Evolutionary conservation across 2,888 invertebrate species (phyloP).

Genomic region (Polydrusus tereticollis): DNA sequence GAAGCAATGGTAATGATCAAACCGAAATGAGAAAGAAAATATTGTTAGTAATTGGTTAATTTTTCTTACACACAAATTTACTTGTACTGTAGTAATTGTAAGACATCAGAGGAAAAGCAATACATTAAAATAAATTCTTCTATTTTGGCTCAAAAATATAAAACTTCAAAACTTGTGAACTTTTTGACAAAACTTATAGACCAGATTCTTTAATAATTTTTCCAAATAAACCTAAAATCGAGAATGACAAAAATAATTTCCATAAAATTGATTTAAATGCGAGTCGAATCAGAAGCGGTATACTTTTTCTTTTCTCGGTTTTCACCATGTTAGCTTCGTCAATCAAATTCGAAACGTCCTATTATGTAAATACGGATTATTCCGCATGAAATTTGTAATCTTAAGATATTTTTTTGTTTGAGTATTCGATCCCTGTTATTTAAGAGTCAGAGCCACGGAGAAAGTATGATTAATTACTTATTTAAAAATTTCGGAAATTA

Average conservation of each 20-base stretch:
- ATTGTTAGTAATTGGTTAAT: no score
- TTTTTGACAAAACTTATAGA: neutral
- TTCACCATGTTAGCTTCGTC: neutral
- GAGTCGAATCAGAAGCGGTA: neutral
- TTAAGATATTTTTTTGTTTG: neutral
- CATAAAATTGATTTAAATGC: neutral
- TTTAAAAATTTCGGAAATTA: no score
- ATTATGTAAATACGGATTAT: conserved; percentile 5
- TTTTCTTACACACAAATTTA: no score
- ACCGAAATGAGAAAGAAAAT: no score
- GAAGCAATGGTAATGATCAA: no score
- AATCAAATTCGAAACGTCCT: neutral
- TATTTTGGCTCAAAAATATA: no score
- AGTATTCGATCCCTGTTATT: neutral
- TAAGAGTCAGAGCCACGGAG: neutral
- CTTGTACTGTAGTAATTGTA: no score
- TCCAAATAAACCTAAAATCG: neutral
- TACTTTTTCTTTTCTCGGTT: neutral
- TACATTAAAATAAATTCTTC: no score
- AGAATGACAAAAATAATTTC: neutral
- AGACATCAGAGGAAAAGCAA: no score
- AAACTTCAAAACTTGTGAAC: no score
- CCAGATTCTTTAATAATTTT: neutral
- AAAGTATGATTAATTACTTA: neutral
- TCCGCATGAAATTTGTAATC: neutral